A percentile compares a stretch with the other conserved stretches of the same genome.
Conservation (phyloP, 2,113 vertebrate genomes). For the Morone saxatilis region DNA sequence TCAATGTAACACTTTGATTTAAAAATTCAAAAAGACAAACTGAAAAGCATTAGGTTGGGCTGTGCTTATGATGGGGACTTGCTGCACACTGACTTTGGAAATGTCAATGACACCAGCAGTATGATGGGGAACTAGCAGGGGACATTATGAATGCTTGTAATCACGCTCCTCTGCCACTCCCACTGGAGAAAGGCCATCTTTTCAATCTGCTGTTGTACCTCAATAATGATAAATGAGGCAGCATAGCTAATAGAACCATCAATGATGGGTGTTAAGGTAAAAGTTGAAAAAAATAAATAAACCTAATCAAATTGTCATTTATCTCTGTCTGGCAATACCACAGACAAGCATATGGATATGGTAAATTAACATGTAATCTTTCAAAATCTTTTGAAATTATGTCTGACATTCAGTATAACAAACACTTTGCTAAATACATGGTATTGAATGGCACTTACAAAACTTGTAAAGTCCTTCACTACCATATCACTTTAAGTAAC, state of each 20-base stretch:
- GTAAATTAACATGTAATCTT: slow-evolving; percentile 4
- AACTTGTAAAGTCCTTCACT: background rate
- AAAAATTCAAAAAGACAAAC: background rate
- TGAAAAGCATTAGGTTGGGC: background rate
- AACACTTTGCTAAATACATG: background rate
- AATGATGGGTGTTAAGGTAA: slow-evolving; percentile 27
- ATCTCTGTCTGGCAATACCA: slow-evolving; percentile 23
- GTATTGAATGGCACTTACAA: background rate
- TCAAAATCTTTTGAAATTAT: background rate
- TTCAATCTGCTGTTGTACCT: slow-evolving; percentile 54
- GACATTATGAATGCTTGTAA: slow-evolving; percentile 46
- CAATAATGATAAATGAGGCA: slow-evolving; percentile 42
- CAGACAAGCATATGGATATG: background rate
- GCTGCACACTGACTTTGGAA: slow-evolving; percentile 37
- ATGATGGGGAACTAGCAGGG: slow-evolving; percentile 32
- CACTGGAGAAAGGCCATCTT: slow-evolving; percentile 35
- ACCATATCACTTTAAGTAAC: background rate
- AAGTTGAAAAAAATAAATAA: background rate
- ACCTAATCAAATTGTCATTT: slow-evolving; percentile 25
- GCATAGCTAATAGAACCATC: slow-evolving; percentile 42
- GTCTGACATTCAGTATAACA: background rate
- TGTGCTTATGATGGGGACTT: background rate
- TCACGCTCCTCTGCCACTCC: slow-evolving; percentile 41
- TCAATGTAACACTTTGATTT: background rate
- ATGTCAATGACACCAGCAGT: slow-evolving; percentile 38